Conservation (phyloP, 2,113 vertebrate genomes). For the Cynocephalus volans region DNA sequence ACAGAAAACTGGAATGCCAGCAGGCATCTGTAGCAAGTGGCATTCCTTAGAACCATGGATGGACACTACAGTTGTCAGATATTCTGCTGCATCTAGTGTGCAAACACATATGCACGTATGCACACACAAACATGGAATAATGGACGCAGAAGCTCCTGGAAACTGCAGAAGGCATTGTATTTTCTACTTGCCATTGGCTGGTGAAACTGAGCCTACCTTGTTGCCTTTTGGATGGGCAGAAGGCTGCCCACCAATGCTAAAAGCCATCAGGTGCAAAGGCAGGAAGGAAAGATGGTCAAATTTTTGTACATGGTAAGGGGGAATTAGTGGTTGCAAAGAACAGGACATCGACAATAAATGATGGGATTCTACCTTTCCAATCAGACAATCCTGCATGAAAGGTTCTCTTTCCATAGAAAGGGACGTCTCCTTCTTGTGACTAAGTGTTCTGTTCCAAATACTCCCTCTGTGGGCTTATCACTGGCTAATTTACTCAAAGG, state of each 20-base stretch:
- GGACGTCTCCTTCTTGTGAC: background rate
- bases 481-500: background rate
- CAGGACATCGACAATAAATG: background rate
- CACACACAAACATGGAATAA: no score
- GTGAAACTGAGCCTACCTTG: background rate
- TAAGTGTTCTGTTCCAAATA: background rate
- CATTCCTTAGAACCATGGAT: background rate
- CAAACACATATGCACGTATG: fast-evolving
- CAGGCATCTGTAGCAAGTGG: background rate
- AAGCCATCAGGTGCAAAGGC: background rate
- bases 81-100: background rate
- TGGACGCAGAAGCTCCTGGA: background rate
- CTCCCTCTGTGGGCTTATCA: background rate
- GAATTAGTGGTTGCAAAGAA: background rate
- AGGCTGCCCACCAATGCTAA: background rate
- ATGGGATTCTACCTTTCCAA: background rate
- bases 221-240: background rate
- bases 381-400: background rate
- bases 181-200: background rate
- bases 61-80: background rate
- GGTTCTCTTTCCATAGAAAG: background rate
- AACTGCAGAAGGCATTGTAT: background rate
- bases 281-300: fast-evolving
- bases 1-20: background rate
- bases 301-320: no score